These are phyloP conservation scores for Palaemon carinicauda DNA, from an alignment of 1,140 invertebrate species.

Conservation along the genomic window DNA sequence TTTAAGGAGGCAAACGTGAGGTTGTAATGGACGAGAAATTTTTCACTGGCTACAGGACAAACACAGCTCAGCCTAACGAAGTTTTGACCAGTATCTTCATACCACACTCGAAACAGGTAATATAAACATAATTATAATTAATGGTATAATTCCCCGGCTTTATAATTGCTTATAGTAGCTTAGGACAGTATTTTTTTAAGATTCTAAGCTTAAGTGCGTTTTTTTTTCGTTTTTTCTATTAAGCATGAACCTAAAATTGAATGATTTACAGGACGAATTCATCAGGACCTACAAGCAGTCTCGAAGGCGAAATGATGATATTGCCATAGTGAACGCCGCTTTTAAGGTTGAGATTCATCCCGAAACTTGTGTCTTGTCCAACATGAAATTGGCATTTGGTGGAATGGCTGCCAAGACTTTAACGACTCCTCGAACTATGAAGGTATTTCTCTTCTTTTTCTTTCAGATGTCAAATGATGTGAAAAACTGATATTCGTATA, in stretches of 20 bases:
- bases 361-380: background rate
- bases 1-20: conserved; percentile 67
- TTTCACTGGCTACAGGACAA: conserved; percentile 87
- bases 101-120: conserved; percentile 70
- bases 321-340: conserved; percentile 91
- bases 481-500: too few relatives aligned
- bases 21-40: conserved; percentile 84
- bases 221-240: too few relatives aligned
- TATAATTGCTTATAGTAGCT: too few relatives aligned
- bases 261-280: conserved; percentile 69
- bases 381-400: conserved; percentile 73
- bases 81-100: conserved; percentile 79
- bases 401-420: conserved; percentile 92
- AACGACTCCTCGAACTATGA: conserved; percentile 75
- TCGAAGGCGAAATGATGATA: conserved; percentile 90
- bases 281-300: conserved; percentile 93
- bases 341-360: conserved; percentile 69
- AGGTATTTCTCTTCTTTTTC: conserved; percentile 60
- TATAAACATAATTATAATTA: too few relatives aligned
- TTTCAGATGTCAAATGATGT: too few relatives aligned
- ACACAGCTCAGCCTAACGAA: conserved; percentile 79
- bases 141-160: background rate
- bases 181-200: too few relatives aligned
- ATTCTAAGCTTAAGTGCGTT: too few relatives aligned
- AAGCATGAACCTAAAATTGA: too few relatives aligned